Evolutionary conservation across 2,888 invertebrate species (phyloP).

Genomic region (Pseudanteris insignis): DNA sequence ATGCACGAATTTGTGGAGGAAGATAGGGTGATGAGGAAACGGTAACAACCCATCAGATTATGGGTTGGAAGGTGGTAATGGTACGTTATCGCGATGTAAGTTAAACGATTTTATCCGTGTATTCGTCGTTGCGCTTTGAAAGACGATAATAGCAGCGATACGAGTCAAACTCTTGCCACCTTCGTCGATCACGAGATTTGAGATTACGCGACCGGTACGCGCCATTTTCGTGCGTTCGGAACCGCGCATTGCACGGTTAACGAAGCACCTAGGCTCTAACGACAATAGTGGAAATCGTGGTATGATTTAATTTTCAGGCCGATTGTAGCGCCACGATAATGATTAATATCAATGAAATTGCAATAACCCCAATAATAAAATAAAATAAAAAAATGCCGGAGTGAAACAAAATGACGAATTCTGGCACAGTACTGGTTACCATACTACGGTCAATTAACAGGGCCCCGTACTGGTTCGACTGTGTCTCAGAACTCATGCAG

Average conservation of each 20-base stretch:
- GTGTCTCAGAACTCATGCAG: too few species aligned
- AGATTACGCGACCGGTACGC: slow-evolving; percentile 55
- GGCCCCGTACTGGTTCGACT: too few species aligned
- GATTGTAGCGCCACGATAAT: slow-evolving; percentile 9
- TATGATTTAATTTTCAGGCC: slow-evolving; percentile 21
- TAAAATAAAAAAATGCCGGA: too few species aligned
- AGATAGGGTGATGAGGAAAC: slow-evolving; percentile 18
- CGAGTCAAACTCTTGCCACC: slow-evolving; percentile 42
- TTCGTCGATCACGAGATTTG: slow-evolving; percentile 49
- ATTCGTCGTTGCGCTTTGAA: slow-evolving; percentile 48
- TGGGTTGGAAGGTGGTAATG: slow-evolving; percentile 53
- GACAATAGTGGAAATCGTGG: slow-evolving; percentile 19
- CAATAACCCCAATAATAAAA: too few species aligned
- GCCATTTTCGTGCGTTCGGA: slow-evolving; percentile 39
- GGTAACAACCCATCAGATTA: slow-evolving; percentile 50
- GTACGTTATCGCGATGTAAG: slow-evolving; percentile 50
- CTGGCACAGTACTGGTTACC: too few species aligned
- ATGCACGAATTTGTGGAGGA: not conserved
- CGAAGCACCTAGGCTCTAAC: slow-evolving; percentile 13
- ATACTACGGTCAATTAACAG: too few species aligned
- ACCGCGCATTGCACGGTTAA: slow-evolving; percentile 15
- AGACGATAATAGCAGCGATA: slow-evolving; percentile 57
- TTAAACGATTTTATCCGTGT: slow-evolving; percentile 60
- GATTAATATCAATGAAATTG: slow-evolving; percentile 40
- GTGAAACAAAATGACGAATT: too few species aligned